Evolutionary conservation across 2,888 invertebrate species (phyloP).

Genomic region (Marasmarcha lunaedactyla): DNA sequence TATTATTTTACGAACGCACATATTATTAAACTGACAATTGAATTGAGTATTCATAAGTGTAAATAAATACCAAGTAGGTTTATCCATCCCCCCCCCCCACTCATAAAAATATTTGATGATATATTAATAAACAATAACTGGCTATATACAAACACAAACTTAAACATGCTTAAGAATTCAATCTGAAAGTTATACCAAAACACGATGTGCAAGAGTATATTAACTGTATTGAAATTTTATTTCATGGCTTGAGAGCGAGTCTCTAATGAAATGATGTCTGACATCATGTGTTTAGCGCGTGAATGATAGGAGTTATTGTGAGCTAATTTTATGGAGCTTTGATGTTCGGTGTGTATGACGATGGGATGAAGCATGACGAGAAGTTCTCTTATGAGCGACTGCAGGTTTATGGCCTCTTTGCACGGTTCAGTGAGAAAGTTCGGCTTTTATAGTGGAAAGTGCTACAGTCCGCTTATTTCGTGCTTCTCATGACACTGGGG

Average conservation of each 20-base stretch:
- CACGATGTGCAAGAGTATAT: no score
- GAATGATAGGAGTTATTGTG: not conserved
- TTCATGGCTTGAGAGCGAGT: not conserved
- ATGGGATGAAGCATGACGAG: not conserved
- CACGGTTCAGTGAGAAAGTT: not conserved
- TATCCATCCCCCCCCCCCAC: no score
- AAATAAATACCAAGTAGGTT: no score
- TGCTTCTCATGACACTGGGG: not conserved
- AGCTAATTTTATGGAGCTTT: not conserved
- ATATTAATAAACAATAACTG: no score
- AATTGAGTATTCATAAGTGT: no score
- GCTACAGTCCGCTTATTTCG: not conserved
- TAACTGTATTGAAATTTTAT: not conserved
- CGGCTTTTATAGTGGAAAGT: not conserved
- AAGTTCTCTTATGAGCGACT: not conserved
- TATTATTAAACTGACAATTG: no score
- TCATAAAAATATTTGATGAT: no score
- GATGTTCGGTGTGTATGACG: not conserved
- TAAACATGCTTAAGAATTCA: no score
- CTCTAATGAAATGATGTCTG: not conserved
- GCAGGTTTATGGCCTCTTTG: not conserved
- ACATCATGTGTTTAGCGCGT: not conserved
- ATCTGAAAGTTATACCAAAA: no score
- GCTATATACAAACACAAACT: no score
- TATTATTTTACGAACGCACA: no score